Evolutionary conservation across 2,113 vertebrate species (phyloP), one percentile per base, ranked within the genome.

Genomic region (Cricetomys ansorgei): DNA sequence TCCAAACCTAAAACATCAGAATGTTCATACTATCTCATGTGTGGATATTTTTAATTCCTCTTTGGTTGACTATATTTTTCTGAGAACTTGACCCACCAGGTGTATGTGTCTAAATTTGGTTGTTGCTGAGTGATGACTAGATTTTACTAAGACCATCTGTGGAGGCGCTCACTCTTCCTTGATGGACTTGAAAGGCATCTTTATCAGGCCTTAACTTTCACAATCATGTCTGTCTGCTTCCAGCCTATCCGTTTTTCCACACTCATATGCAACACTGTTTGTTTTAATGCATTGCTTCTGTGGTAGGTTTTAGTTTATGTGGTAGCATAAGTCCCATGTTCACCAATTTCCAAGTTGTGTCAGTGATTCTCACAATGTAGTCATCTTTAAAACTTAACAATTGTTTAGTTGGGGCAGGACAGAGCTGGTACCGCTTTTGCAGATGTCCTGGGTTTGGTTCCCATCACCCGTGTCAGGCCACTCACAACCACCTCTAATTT

Each of bases 161-260:
- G 50, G 5, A 40, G 19, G 34, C 37, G 1, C 11, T 79, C 8
- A 4, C 1, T 0, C 31, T 55, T 34, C 31, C 2, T 12, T n/a
- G 8, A 7, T 12, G 10, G 34, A 13, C 53, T 57, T 15, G 25
- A 11, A 72, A 19, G 7, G n/a, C 2, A 3, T 31, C 77, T 57
- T 55, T 40, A 13, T 81, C 77, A 57, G 77, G 77, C 6, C 21
- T 57, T 81, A n/a, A 25, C 8, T 27, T 57, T 13, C 53, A 40
- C 1, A 5, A 27, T 80, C 25, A 13, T 5, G 6, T 80, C 34
- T 40, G 37, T n/a, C 77, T 81, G 34, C 53, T 57, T 57, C 34
- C 34, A 80, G 53, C 50, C 53, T 80, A 34, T 55, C 48, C n/a
- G 50, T 11, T 57, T 57, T 11, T 1, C 77, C 48, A 57, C 10